Conservation (phyloP, 2,888 invertebrate genomes). For the Acleris holmiana region DNA sequence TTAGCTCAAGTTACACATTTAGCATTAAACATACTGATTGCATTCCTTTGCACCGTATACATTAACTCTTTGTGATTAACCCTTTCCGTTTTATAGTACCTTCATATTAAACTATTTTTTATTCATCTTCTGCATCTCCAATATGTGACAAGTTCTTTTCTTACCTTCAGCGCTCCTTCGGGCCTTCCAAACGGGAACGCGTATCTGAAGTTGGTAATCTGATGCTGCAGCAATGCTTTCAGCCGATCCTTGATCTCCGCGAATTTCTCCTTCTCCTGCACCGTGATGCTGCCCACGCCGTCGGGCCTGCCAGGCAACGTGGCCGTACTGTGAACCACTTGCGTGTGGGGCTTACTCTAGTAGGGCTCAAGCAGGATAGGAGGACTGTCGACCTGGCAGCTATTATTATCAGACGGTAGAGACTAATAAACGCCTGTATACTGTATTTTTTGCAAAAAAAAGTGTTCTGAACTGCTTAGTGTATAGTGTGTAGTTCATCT, state of each 20-base stretch:
- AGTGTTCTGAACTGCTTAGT: too few species aligned
- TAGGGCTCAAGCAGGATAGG: conserved; percentile 79
- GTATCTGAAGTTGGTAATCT: conserved; percentile 99
- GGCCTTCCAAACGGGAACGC: conserved; percentile 99
- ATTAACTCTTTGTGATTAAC: too few species aligned
- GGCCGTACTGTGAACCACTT: conserved; percentile 82
- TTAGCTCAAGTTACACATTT: too few species aligned
- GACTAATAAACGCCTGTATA: too few species aligned
- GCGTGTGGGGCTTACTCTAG: conserved; percentile 79
- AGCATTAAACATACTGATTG: too few species aligned
- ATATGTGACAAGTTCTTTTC: not conserved
- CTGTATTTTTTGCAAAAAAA: too few species aligned
- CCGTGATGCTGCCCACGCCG: conserved; percentile 99
- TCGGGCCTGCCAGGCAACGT: conserved; percentile 93
- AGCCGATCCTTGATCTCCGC: conserved; percentile 98
- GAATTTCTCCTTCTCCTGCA: conserved; percentile 99
- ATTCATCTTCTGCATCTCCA: too few species aligned
- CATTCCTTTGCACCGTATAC: too few species aligned
- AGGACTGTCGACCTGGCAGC: conserved; percentile 63
- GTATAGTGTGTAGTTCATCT: too few species aligned
- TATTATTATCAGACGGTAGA: too few species aligned
- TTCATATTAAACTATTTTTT: too few species aligned
- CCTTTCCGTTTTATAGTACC: too few species aligned
- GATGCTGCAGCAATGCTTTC: conserved; percentile 95
- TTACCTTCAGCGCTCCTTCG: conserved; percentile 96